These are phyloP conservation scores for Aspiorhynchus laticeps DNA, from an alignment of 2,113 vertebrate genomes.

Conservation along the genomic window DNA sequence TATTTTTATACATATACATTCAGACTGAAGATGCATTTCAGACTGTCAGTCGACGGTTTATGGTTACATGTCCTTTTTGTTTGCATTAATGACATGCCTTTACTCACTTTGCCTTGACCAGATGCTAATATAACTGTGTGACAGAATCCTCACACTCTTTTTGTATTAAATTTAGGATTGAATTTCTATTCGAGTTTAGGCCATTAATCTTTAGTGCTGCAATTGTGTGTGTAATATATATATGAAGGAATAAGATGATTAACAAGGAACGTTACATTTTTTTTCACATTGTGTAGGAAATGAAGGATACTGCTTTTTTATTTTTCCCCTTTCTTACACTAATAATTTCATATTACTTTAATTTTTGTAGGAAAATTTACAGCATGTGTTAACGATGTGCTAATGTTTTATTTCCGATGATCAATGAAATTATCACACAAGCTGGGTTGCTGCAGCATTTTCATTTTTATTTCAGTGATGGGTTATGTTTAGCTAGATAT, in stretches of 20 bases:
- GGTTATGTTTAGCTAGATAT: conserved; percentile 9
- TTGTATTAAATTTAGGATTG: not conserved
- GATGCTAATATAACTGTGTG: not conserved
- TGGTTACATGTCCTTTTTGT: conserved; percentile 7
- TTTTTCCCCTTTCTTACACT: not conserved
- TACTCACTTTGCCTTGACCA: conserved; percentile 46
- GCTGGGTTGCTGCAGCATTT: conserved; percentile 53
- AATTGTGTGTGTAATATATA: not conserved
- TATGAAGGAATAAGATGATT: conserved; percentile 1
- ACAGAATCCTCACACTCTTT: conserved; percentile 16
- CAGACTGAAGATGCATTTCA: conserved; percentile 31
- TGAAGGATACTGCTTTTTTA: not conserved
- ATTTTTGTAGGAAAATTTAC: conserved; percentile 2
- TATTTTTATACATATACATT: conserved; percentile 62
- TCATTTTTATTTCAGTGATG: conserved; percentile 27
- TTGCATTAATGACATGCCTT: conserved; percentile 43
- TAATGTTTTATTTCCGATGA: conserved; percentile 5
- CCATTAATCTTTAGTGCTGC: conserved; percentile 7
- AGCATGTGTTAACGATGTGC: conserved; percentile 47
- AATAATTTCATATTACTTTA: conserved; percentile 48
- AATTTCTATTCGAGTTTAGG: not conserved
- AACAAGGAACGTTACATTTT: conserved; percentile 7
- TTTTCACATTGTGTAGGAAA: conserved; percentile 30
- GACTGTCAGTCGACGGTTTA: not conserved
- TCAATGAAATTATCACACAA: conserved; percentile 61